Evolutionary conservation across 2,113 vertebrate genomes (phyloP).

Genomic region (Halichoerus grypus): DNA sequence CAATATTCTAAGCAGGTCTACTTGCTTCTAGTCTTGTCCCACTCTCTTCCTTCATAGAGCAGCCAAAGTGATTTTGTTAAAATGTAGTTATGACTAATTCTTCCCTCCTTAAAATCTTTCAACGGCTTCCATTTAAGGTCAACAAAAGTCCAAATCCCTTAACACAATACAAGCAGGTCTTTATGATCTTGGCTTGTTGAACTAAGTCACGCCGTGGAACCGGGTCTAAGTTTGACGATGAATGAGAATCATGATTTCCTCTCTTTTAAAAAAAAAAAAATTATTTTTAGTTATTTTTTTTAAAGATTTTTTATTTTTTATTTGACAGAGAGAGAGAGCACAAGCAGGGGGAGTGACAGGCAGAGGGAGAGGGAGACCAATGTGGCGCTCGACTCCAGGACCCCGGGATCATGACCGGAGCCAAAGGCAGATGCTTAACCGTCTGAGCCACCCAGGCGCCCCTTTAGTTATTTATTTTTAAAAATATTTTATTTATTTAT

Average conservation of each 20-base stretch:
- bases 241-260: not conserved
- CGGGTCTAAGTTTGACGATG: not conserved
- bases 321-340: too few species aligned
- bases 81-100: slow-evolving; percentile 27
- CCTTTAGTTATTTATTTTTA: not conserved
- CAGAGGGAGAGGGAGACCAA: too few species aligned
- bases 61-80: slow-evolving; percentile 19
- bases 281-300: not conserved
- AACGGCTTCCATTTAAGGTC: not conserved
- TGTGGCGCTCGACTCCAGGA: too few species aligned
- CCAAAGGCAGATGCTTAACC: too few species aligned
- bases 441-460: too few species aligned
- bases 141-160: slow-evolving; percentile 24
- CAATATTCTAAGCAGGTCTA: not conserved
- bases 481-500: not conserved
- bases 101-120: slow-evolving; percentile 1
- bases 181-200: slow-evolving; percentile 25
- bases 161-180: not conserved
- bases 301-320: not conserved
- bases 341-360: too few species aligned
- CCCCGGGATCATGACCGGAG: too few species aligned
- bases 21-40: not conserved
- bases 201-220: not conserved
- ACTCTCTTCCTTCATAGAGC: not conserved
- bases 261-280: not conserved